These are phyloP conservation scores for Syritta pipiens DNA, from an alignment of 2,888 invertebrate species.

Conservation along the genomic window DNA sequence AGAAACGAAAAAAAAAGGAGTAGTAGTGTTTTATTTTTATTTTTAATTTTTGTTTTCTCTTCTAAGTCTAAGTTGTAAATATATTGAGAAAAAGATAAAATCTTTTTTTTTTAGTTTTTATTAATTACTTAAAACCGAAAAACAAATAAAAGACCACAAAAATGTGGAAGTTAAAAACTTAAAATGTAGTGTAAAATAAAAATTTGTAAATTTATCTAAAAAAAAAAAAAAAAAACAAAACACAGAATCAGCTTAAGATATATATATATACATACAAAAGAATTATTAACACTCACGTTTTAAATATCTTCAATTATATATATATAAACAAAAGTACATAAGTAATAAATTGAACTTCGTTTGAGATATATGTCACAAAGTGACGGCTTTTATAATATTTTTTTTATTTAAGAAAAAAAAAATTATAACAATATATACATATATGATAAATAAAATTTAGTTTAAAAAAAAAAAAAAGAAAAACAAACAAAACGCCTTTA, in stretches of 20 bases:
- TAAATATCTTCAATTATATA: conserved; percentile 61
- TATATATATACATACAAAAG: conserved; percentile 33
- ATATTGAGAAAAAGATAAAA: conserved; percentile 49
- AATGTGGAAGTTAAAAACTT: conserved; percentile 54
- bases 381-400: conserved; percentile 70
- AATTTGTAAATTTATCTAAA: conserved; percentile 54
- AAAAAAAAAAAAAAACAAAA: conserved; percentile 26
- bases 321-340: conserved; percentile 54
- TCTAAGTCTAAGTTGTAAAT: conserved; percentile 58
- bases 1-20: conserved; percentile 35
- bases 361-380: conserved; percentile 71
- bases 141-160: conserved; percentile 20
- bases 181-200: conserved; percentile 27
- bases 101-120: conserved; percentile 57
- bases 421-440: conserved; percentile 36
- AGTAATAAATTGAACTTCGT: conserved; percentile 60
- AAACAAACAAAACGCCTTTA: conserved; percentile 46
- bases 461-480: conserved; percentile 31
- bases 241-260: conserved; percentile 43
- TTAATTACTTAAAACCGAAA: conserved; percentile 52
- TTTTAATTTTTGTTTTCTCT: conserved; percentile 9
- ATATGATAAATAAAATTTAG: conserved; percentile 34
- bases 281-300: conserved; percentile 60
- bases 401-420: conserved; percentile 68
- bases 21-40: conserved; percentile 9